Base-by-base conservation (phyloP, 92 coral and sea anemone genomes). In the Palythoa heliodiscus region DNA sequence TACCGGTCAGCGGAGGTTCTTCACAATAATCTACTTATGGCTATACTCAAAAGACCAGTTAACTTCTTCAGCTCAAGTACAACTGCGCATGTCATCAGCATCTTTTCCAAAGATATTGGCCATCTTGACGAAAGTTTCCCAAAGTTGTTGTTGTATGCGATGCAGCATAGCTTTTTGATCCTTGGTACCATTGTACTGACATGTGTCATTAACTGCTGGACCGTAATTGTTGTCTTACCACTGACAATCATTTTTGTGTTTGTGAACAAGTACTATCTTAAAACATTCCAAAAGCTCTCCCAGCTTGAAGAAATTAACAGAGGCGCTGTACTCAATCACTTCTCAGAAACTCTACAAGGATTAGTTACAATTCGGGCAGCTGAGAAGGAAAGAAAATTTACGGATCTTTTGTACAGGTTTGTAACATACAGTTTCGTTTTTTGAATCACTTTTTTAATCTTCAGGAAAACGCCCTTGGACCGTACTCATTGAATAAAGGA, bases 271-370 rank as follows among this genome's bases (percentile, higher is more conserved):
- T 93, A 86, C 73, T 93, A 93, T 50, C 85, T 93, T 35, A 90
- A 86, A 79, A 93, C 96, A 8, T 91, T 91, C 52, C 82, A 93
- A 52, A 92, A 93, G 73, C 86, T 93, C 17, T 86, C 88, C 58
- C 86, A 92, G 86, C 79, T 93, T 24, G 96, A 90, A 70, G 93
- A 89, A 23, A 23, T 87, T 24, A 90, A 87, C 78, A 87, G 93
- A 57, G 85, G 91, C 67, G 76, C 93, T 71, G 90, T 90, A 14
- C 82, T 90, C 23, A 82, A 87, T 35, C 93, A 90, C 67, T 90
- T 87, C 87, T 75, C 78, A 55, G 93, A 90, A 75, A 87, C 93
- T 19, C 68, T 90, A n/a, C 86, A 90, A 66, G 93, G 93, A 83
- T 29, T 87, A 67, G 93, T 90, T 73, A 87, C 90, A 17, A 83